These are phyloP conservation scores for Netelia fuscicornis DNA, from an alignment of 2,888 invertebrate genomes.

Conservation along the genomic window DNA sequence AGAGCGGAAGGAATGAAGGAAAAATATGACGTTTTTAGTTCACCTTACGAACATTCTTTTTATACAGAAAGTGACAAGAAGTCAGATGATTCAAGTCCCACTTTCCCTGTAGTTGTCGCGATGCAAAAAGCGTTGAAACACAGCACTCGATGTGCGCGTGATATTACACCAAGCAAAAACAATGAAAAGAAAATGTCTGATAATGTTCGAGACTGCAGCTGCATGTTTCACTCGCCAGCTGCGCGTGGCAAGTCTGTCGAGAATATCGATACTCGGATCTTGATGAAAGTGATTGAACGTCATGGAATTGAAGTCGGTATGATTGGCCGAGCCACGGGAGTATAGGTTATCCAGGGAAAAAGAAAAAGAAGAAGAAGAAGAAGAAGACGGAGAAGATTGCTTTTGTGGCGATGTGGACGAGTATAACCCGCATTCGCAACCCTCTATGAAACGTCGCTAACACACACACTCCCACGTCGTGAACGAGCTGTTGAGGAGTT, in stretches of 20 bases:
- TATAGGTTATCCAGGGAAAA: constrained; percentile 52
- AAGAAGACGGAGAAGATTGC: constrained; percentile 63
- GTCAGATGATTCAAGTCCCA: background rate
- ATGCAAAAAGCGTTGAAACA: constrained; percentile 5
- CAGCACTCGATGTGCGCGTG: background rate
- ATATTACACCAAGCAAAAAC: constrained; percentile 34
- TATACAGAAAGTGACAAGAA: constrained; percentile 6
- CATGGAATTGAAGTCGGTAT: constrained; percentile 68
- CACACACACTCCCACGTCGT: constrained; percentile 58
- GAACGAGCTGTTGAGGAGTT: constrained; percentile 66
- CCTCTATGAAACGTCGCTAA: constrained; percentile 65
- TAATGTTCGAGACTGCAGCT: constrained; percentile 55
- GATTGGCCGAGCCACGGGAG: constrained; percentile 65
- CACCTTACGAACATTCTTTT: constrained; percentile 5
- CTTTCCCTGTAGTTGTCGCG: background rate
- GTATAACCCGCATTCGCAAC: constrained; percentile 68
- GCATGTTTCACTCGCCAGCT: constrained; percentile 60
- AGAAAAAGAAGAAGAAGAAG: constrained; percentile 18
- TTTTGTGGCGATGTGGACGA: constrained; percentile 62
- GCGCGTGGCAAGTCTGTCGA: constrained; percentile 44
- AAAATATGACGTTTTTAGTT: constrained; percentile 21
- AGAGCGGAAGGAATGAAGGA: too few species aligned
- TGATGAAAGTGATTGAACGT: constrained; percentile 69
- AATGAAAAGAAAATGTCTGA: constrained; percentile 36
- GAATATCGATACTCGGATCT: constrained; percentile 66